Evolutionary conservation across 2,113 vertebrate genomes (phyloP), one percentile per base, ranked within the genome.

Genomic region (Notarius lentiginosus): DNA sequence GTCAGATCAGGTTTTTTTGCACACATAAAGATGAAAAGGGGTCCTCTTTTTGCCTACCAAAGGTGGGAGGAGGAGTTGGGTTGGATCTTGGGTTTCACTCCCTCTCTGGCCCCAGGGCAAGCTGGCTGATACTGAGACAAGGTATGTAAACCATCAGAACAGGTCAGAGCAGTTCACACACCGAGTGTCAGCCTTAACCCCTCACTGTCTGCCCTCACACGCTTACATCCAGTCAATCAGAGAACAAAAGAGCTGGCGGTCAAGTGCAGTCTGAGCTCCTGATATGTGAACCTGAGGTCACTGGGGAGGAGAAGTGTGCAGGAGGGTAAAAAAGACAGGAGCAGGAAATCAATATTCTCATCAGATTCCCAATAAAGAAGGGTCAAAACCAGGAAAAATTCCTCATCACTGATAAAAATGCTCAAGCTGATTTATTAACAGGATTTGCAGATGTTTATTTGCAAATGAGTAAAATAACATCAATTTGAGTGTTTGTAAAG

Each of bases 21-120:
- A 83, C 94, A 95, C 95, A 96, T 30, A 96, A 95, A 95, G 95
- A 96, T 95, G 95, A 96, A 95, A 95, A 96, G 95, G 95, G 95
- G 94, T 94, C 95, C 93, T 95, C 92, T 95, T 94, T 87, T 88
- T 92, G 88, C 93, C 93, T 93, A 94, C 76, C 58, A 34, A 84
- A 85, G 49, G 77, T 91, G 77, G 79, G 92, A 92, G 91, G 85
- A 89, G 91, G 91, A 83, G 79, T 47, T 81, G 91, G 85, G 90
- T 90, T 91, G 68, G 90, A 89, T 93, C 91, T 94, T 92, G 80
- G 90, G 84, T 94, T 95, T 93, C 93, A 86, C 91, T 95, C 61
- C 90, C 91, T 92, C 87, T 73, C 81, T 87, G 85, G 88, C 91
- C 91, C 93, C 91, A 27, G 92, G 93, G 91, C 91, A 86, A 90